Conservation (phyloP, 2,797 vertebrate genomes). For the Arctocebus calabarensis region DNA sequence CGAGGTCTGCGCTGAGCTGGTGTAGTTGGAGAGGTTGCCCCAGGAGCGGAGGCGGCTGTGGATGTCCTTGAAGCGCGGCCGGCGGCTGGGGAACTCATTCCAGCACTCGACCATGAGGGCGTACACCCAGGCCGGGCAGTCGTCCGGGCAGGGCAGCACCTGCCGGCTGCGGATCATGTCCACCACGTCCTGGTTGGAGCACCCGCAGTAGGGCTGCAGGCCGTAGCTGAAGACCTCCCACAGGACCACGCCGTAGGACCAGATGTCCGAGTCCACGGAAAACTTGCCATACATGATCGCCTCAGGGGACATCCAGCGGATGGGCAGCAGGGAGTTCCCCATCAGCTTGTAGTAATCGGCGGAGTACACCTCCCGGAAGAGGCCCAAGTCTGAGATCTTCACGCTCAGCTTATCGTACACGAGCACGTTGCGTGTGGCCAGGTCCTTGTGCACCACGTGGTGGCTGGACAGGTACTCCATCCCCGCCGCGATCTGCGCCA, state of each 20-base stretch:
- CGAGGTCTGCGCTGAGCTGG: slow-evolving; percentile 96
- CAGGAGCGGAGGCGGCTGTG: slow-evolving; percentile 95
- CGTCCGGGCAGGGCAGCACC: slow-evolving; percentile 95
- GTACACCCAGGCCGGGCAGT: slow-evolving; percentile 97
- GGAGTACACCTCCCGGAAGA: slow-evolving; percentile 97
- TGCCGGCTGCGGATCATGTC: slow-evolving; percentile 96
- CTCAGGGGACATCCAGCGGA: slow-evolving; percentile 98
- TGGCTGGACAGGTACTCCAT: slow-evolving; percentile 98
- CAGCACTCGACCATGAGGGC: slow-evolving; percentile 97
- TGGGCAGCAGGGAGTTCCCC: slow-evolving; percentile 93
- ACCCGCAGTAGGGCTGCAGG: slow-evolving; percentile 97
- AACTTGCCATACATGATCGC: slow-evolving; percentile 96
- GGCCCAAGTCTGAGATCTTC: slow-evolving; percentile 96
- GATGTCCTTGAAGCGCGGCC: slow-evolving; percentile 97
- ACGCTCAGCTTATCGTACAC: slow-evolving; percentile 95
- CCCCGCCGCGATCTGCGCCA: slow-evolving; percentile 95
- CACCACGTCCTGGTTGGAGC: slow-evolving; percentile 98
- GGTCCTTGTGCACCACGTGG: slow-evolving; percentile 96
- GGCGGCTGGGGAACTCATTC: slow-evolving; percentile 94
- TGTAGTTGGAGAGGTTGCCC: slow-evolving; percentile 96
- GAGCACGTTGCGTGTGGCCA: slow-evolving; percentile 96
- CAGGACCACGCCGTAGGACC: slow-evolving; percentile 96
- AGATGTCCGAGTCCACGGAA: slow-evolving; percentile 97
- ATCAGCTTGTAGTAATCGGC: slow-evolving; percentile 97
- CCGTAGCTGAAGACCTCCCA: slow-evolving; percentile 99